phyloP scores from a whole-genome alignment of 2,113 vertebrate genomes.

The Peucedramus taeniatus region DNA sequence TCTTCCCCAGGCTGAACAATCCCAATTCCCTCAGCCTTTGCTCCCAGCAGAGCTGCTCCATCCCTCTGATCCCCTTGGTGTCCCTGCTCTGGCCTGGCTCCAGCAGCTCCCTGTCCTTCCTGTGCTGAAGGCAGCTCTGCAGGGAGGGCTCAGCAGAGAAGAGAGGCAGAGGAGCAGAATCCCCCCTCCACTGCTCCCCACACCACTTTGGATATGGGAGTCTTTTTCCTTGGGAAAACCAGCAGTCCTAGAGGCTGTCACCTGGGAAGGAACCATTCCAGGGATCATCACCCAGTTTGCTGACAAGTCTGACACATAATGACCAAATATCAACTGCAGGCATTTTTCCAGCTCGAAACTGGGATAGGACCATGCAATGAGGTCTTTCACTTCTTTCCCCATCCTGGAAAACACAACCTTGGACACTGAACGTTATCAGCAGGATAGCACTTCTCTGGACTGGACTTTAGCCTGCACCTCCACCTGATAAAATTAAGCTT shows the following conservation, averaged over 20 bases:
- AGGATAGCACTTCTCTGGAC: neutral
- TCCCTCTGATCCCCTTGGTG: neutral
- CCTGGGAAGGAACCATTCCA: neutral
- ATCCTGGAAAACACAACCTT: neutral
- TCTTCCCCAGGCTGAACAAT: neutral
- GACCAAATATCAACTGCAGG: neutral
- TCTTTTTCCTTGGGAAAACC: neutral
- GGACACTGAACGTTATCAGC: fast-evolving
- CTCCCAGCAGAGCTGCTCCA: neutral
- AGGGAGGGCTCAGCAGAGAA: neutral
- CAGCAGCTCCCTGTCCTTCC: neutral
- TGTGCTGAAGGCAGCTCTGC: neutral
- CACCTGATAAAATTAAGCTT: neutral
- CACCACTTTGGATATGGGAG: neutral
- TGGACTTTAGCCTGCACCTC: neutral
- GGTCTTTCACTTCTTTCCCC: neutral
- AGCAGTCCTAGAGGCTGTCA: neutral
- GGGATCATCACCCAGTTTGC: neutral
- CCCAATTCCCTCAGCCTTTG: neutral
- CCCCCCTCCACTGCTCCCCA: neutral
- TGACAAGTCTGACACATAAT: neutral
- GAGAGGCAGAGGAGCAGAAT: neutral
- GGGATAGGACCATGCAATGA: neutral
- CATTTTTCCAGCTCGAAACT: neutral
- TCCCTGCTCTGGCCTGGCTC: neutral